Conservation (phyloP, 2,797 vertebrate genomes). For the Allobates femoralis region DNA sequence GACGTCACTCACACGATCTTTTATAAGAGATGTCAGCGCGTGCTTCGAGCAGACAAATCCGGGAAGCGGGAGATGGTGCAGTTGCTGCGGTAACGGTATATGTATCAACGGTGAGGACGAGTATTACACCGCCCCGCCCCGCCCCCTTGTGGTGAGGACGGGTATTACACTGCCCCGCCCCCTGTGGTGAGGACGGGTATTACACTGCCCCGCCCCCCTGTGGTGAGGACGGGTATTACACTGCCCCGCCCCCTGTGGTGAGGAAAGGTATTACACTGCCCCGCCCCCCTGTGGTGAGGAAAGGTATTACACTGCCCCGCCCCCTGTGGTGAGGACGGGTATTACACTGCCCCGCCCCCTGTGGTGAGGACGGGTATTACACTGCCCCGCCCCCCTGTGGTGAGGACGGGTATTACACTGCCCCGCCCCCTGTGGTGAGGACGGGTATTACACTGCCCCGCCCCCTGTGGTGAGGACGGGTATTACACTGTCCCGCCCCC, state of each 20-base stretch:
- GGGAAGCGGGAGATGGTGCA: neutral
- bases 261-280: neutral
- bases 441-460: neutral
- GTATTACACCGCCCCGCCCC: too few relatives aligned
- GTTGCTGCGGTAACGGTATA: too few relatives aligned
- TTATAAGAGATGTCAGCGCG: slow-evolving; percentile 8
- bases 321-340: neutral
- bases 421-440: neutral
- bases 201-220: too few relatives aligned
- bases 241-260: neutral
- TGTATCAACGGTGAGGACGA: too few relatives aligned
- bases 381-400: neutral
- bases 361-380: neutral
- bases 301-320: too few relatives aligned
- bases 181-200: neutral
- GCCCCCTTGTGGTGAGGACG: too few relatives aligned
- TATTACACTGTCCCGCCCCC: neutral
- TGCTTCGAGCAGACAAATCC: too few relatives aligned
- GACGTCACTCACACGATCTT: slow-evolving; percentile 21
- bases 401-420: neutral
- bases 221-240: too few relatives aligned
- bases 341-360: neutral
- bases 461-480: too few relatives aligned
- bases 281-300: too few relatives aligned
- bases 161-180: neutral